phyloP scores from a whole-genome alignment of 30 jellyfish, hydroid and myxozoan genomes.

The Pelagia noctiluca region DNA sequence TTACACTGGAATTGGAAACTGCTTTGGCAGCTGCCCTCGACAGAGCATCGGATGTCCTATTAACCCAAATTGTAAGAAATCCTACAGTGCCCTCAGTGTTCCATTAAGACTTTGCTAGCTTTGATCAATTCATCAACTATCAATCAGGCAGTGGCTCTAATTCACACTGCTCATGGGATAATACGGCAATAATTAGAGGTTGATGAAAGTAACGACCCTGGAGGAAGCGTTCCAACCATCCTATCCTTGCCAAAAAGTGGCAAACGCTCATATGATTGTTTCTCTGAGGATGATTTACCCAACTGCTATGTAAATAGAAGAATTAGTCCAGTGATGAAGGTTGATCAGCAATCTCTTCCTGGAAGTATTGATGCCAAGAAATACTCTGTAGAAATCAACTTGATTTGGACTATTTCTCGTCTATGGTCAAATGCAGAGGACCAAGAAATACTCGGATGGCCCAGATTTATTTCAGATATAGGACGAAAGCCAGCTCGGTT shows the following conservation, averaged over 20 bases:
- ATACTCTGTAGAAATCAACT: background rate
- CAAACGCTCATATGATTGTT: background rate
- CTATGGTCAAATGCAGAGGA: slow-evolving; percentile 7
- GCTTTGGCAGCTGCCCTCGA: slow-evolving; percentile 34
- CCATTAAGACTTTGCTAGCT: slow-evolving; percentile 25
- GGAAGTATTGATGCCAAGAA: slow-evolving; percentile 5
- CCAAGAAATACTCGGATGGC: background rate
- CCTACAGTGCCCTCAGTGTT: slow-evolving; percentile 48
- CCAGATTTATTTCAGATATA: slow-evolving; percentile 14
- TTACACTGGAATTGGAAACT: slow-evolving; percentile 13
- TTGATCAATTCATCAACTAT: slow-evolving; percentile 30
- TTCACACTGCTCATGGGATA: slow-evolving; percentile 3
- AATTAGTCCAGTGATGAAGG: background rate
- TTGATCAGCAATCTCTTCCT: background rate
- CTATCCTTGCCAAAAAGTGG: background rate
- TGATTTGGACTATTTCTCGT: background rate
- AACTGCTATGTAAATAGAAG: background rate
- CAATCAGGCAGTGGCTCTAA: slow-evolving; percentile 34
- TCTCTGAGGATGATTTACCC: background rate
- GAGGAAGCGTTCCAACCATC: slow-evolving; percentile 1
- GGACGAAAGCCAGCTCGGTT: slow-evolving; percentile 41
- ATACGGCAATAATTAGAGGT: background rate
- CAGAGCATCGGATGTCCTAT: slow-evolving; percentile 30
- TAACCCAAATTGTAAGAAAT: slow-evolving; percentile 27
- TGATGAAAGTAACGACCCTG: background rate